These are phyloP conservation scores for Tribolium freemani DNA, from an alignment of 2,888 invertebrate species.

Conservation along the genomic window DNA sequence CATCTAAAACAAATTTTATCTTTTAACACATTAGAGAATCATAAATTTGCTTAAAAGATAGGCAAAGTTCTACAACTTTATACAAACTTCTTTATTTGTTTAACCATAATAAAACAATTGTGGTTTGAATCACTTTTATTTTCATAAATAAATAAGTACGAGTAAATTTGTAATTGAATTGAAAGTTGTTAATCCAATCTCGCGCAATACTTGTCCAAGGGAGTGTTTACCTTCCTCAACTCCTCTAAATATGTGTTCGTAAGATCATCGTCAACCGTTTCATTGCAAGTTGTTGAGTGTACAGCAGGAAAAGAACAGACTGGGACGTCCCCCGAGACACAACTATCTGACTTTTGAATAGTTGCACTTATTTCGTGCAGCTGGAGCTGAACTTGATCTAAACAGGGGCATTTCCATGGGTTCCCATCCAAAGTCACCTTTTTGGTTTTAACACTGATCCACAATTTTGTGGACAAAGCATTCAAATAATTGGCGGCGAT, in stretches of 20 bases:
- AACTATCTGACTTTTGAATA: not conserved
- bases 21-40: not conserved
- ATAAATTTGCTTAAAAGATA: not conserved
- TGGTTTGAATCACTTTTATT: too few relatives aligned
- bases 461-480: conserved; percentile 40
- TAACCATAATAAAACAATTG: too few relatives aligned
- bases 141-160: too few relatives aligned
- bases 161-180: too few relatives aligned
- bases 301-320: conserved; percentile 9
- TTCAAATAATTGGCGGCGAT: conserved; percentile 50
- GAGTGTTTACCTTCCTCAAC: not conserved
- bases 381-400: conserved; percentile 43
- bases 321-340: conserved; percentile 4
- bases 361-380: conserved; percentile 33
- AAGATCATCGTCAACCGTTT: conserved; percentile 9
- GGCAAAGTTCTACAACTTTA: too few relatives aligned
- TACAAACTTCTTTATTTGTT: not conserved
- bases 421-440: conserved; percentile 46
- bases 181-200: not conserved
- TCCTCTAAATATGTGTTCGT: conserved; percentile 3
- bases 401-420: conserved; percentile 52
- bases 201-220: conserved; percentile 1
- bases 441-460: conserved; percentile 40
- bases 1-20: too few relatives aligned
- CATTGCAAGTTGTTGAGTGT: conserved; percentile 1